Evolutionary conservation across 2,888 invertebrate species (phyloP).

Genomic region (Anorthoa munda): DNA sequence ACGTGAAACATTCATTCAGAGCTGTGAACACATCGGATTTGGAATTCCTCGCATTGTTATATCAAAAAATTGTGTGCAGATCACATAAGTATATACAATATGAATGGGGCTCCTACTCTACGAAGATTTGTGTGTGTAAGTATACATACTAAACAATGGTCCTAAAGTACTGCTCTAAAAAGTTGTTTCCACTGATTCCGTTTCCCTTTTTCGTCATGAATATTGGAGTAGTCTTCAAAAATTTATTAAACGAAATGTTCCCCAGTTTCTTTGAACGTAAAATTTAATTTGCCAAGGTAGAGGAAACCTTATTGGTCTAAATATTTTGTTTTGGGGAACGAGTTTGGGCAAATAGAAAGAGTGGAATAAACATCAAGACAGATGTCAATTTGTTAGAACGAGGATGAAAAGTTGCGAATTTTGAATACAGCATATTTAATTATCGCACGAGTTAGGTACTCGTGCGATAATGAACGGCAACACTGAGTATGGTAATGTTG

Average conservation of each 20-base stretch:
- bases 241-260: slow-evolving; percentile 72
- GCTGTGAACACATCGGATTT: slow-evolving; percentile 47
- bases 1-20: slow-evolving; percentile 53
- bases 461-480: not conserved
- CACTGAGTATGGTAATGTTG: slow-evolving; percentile 21
- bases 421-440: slow-evolving; percentile 39
- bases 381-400: slow-evolving; percentile 38
- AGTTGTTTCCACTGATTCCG: slow-evolving; percentile 70
- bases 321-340: slow-evolving; percentile 65
- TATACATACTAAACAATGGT: slow-evolving; percentile 56
- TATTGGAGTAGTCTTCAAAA: slow-evolving; percentile 74
- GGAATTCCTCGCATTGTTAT: slow-evolving; percentile 45
- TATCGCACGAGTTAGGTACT: slow-evolving; percentile 9
- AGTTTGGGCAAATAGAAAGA: slow-evolving; percentile 48
- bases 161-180: slow-evolving; percentile 59
- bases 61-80: slow-evolving; percentile 43
- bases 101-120: slow-evolving; percentile 40
- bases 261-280: slow-evolving; percentile 70
- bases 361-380: slow-evolving; percentile 39
- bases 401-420: slow-evolving; percentile 26
- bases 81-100: slow-evolving; percentile 50
- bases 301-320: slow-evolving; percentile 66
- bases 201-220: slow-evolving; percentile 71
- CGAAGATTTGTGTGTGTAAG: slow-evolving; percentile 56
- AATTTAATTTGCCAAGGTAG: slow-evolving; percentile 70